Percentiles rank a stretch among this genome's conserved stretches.
Evolutionary conservation across 1,140 invertebrate species (phyloP).

Genomic region (Prorops nasuta): DNA sequence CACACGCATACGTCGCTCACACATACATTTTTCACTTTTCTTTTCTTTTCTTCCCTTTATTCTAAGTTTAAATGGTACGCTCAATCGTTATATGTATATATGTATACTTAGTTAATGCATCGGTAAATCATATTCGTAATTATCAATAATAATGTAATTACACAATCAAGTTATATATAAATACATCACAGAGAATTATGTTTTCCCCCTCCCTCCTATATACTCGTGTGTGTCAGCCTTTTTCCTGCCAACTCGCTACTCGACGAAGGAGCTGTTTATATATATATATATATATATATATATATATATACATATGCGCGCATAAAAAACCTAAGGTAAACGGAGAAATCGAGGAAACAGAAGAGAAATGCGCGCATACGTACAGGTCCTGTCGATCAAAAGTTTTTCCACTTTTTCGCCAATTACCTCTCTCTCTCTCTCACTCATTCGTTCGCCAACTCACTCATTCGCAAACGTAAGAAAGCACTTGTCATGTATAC

Average conservation of each 20-base stretch:
- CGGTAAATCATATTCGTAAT: conserved; percentile 20
- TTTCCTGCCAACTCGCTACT: too few species aligned
- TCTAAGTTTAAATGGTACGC: conserved; percentile 12
- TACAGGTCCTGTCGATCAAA: too few species aligned
- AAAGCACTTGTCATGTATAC: too few species aligned
- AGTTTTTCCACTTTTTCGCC: too few species aligned
- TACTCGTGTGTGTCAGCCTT: neutral
- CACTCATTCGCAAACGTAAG: neutral
- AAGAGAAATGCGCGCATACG: too few species aligned
- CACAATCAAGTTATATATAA: conserved; percentile 25
- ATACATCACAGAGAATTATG: conserved; percentile 36
- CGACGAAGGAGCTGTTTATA: too few species aligned
- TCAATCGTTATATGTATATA: conserved; percentile 10
- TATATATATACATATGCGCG: too few species aligned
- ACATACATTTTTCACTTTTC: neutral
- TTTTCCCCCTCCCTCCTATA: conserved; percentile 9
- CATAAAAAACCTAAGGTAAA: too few species aligned
- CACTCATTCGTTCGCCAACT: neutral
- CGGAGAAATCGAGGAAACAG: too few species aligned
- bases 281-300: too few species aligned
- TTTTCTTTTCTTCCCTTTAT: neutral
- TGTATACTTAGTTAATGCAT: conserved; percentile 4
- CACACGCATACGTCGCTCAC: too few species aligned
- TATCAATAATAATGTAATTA: conserved; percentile 24
- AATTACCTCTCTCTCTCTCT: conserved; percentile 1